phyloP scores from a whole-genome alignment of 2,888 invertebrate species.

The Gasteruption jaculator region DNA sequence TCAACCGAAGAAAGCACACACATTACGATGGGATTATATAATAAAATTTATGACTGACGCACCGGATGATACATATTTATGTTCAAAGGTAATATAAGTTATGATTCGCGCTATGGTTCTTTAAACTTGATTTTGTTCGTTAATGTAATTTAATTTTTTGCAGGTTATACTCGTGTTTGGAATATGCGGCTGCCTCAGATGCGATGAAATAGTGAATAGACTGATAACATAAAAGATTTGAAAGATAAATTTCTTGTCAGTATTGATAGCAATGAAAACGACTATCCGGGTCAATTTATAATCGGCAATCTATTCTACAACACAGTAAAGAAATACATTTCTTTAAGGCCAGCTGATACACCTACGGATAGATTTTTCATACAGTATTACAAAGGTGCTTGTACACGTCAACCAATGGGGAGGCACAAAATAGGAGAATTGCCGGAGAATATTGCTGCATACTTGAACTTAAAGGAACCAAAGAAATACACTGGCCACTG shows the following conservation, averaged over 20 bases:
- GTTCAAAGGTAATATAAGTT: constrained; percentile 23
- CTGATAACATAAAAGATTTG: constrained; percentile 21
- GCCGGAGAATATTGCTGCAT: constrained; percentile 19
- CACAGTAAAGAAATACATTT: constrained; percentile 19
- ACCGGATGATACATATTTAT: constrained; percentile 20
- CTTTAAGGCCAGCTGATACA: constrained; percentile 16
- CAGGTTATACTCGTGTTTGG: constrained; percentile 24
- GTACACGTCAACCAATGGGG: constrained; percentile 19
- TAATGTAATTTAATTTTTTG: constrained; percentile 15
- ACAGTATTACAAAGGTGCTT: constrained; percentile 21
- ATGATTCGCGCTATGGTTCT: too few relatives aligned
- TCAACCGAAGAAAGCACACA: constrained; percentile 12
- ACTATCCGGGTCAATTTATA: constrained; percentile 19
- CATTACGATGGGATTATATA: constrained; percentile 22
- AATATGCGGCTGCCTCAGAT: constrained; percentile 21
- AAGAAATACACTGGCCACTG: constrained; percentile 23
- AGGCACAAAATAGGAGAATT: constrained; percentile 22
- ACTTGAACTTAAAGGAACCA: constrained; percentile 16
- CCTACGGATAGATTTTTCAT: constrained; percentile 24
- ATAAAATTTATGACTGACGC: constrained; percentile 20
- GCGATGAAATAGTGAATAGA: constrained; percentile 19
- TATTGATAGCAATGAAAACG: constrained; percentile 21
- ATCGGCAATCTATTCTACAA: constrained; percentile 22
- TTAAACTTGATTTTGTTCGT: constrained; percentile 7
- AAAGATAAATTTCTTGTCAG: constrained; percentile 18